A percentile compares a stretch with the other conserved stretches of the same genome.
These are phyloP conservation scores for Anguilla megastoma DNA, from an alignment of 2,797 vertebrate genomes.

Conservation along the genomic window DNA sequence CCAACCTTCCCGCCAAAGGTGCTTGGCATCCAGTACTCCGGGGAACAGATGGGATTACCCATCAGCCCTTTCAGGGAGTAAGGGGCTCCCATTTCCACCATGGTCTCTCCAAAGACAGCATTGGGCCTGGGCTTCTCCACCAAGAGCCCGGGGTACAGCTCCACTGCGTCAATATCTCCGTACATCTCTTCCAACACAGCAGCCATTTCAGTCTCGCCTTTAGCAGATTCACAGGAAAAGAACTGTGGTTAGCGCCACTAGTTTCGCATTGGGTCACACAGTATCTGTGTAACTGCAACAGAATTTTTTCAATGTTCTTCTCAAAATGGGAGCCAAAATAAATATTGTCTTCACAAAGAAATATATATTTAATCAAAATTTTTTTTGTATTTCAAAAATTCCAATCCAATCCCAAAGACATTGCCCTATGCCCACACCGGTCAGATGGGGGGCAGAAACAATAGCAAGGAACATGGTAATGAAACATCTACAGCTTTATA, in stretches of 20 bases:
- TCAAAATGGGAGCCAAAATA: background rate
- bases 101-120: slow-evolving; percentile 95
- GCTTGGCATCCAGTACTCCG: slow-evolving; percentile 97
- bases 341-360: background rate
- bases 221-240: background rate
- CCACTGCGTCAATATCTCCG: slow-evolving; percentile 89
- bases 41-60: slow-evolving; percentile 96
- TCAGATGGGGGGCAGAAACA: background rate
- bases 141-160: slow-evolving; percentile 90
- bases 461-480: background rate
- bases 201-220: slow-evolving; percentile 95
- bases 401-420: background rate
- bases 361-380: background rate
- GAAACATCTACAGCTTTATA: background rate
- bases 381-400: background rate
- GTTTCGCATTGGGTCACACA: background rate
- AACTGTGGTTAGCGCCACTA: background rate
- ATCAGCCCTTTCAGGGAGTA: slow-evolving; percentile 95
- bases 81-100: slow-evolving; percentile 95
- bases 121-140: slow-evolving; percentile 87
- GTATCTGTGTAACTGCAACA: background rate
- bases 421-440: background rate
- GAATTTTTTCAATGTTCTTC: background rate
- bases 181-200: slow-evolving; percentile 87
- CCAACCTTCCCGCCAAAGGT: slow-evolving; percentile 92